These are phyloP conservation scores for Neocloeon triangulifer DNA, from an alignment of 1,140 invertebrate genomes.

Conservation along the genomic window DNA sequence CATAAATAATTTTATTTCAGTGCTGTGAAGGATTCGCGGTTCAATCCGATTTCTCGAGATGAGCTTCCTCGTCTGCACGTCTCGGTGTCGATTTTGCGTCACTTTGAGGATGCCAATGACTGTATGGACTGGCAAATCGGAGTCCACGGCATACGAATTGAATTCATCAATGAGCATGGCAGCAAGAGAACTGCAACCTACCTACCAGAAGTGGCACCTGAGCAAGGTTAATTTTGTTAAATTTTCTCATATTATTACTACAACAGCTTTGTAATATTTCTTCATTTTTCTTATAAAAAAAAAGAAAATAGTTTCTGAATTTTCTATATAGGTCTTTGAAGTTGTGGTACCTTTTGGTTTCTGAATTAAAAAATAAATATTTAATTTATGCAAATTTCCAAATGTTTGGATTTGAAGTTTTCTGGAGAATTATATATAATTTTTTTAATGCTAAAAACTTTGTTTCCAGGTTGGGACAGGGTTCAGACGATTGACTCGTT, in stretches of 20 bases:
- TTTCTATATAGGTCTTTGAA: too few species aligned
- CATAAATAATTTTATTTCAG: too few species aligned
- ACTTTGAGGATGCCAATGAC: conserved; percentile 88
- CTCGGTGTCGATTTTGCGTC: conserved; percentile 80
- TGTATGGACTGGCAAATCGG: conserved; percentile 97
- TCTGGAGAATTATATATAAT: too few species aligned
- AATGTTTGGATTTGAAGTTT: too few species aligned
- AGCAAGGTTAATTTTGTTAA: conserved; percentile 55
- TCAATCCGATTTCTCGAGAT: conserved; percentile 82
- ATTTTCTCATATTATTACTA: conserved; percentile 2
- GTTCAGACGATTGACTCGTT: conserved; percentile 95
- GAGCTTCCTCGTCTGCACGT: conserved; percentile 84
- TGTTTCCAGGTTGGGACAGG: conserved; percentile 70
- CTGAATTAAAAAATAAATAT: too few species aligned
- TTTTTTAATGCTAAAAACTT: too few species aligned
- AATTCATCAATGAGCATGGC: conserved; percentile 90
- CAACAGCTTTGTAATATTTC: neutral
- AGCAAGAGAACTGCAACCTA: conserved; percentile 91
- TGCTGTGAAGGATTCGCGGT: conserved; percentile 92
- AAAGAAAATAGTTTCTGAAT: conserved; percentile 1
- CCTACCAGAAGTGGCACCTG: conserved; percentile 87
- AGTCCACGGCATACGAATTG: conserved; percentile 91
- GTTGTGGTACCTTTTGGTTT: too few species aligned
- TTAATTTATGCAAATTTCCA: too few species aligned
- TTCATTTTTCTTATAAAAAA: conserved; percentile 2